Evolutionary conservation across 2,888 invertebrate genomes (phyloP).

Genomic region (Lochmaea crataegi): DNA sequence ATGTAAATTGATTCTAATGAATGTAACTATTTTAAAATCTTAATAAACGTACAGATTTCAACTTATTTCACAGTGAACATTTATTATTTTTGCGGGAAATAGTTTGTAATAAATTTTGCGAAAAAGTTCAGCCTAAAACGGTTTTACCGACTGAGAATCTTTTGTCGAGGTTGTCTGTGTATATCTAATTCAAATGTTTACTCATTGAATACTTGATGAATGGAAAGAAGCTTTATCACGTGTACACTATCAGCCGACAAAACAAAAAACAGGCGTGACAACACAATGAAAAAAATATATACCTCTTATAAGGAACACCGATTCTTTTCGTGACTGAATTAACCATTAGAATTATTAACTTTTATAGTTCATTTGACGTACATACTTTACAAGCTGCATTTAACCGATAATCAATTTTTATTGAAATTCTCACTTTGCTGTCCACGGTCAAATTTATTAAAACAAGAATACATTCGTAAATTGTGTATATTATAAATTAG

Average conservation of each 20-base stretch:
- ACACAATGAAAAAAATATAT: conserved; percentile 21
- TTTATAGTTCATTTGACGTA: background rate
- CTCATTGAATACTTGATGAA: conserved; percentile 27
- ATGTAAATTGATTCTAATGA: too few relatives aligned
- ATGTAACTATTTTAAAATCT: too few relatives aligned
- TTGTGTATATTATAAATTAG: too few relatives aligned
- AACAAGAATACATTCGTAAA: too few relatives aligned
- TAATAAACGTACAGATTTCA: too few relatives aligned
- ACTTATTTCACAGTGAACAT: too few relatives aligned
- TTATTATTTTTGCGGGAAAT: background rate
- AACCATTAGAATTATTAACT: conserved; percentile 3
- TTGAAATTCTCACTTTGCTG: too few relatives aligned
- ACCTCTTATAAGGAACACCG: background rate
- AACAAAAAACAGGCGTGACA: conserved; percentile 26
- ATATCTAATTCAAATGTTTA: conserved; percentile 30
- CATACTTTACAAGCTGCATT: too few relatives aligned
- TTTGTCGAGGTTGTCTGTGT: conserved; percentile 6
- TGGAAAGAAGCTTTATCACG: conserved; percentile 14
- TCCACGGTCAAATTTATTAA: too few relatives aligned
- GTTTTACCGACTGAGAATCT: background rate
- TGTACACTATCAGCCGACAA: conserved; percentile 29
- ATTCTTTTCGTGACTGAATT: conserved; percentile 14
- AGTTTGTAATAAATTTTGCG: background rate
- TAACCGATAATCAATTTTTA: too few relatives aligned
- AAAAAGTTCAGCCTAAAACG: background rate